Evolutionary conservation across 2,113 vertebrate genomes (phyloP), one percentile per base, ranked within the genome.

Genomic region (Nothocercus julius): DNA sequence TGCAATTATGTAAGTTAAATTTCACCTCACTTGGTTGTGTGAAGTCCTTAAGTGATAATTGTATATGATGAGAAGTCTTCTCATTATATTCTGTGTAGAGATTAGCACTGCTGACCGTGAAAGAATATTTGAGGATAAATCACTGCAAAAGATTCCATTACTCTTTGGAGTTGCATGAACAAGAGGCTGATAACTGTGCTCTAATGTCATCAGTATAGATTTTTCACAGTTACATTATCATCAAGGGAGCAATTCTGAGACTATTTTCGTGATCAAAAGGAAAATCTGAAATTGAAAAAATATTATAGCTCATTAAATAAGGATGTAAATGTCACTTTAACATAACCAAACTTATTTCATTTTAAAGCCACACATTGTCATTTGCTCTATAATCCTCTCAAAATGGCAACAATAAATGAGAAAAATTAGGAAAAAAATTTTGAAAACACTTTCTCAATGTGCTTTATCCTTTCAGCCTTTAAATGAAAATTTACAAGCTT

Each of bases 51-150:
- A 91, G 28, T 45, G 14, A 68, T 75, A 93, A 81, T 59, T 81
- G 54, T 2, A 0, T 89, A n/a, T 62, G 22, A n/a, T 62, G 22
- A 91, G 73, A 84, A 95, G 27, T 87, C 58, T 54, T 92, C 77
- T 96, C 49, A 70, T 68, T 84, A 51, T 81, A 70, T 72, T 95
- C n/a, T 62, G 56, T 72, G 49, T 19, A 25, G 47, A 76, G 38
- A 87, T 30, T 88, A 68, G 36, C 59, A 79, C 95, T 96, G 93
- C 72, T 96, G 91, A 91, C 82, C 16, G 2, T 94, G 51, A 84
- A 91, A 84, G 69, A 80, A 76, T 93, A 91, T 91, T 82, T 92
- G 54, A 93, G 42, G 89, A 92, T 94, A 95, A 94, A 96, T 94
- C n/a, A 59, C 64, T 72, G 63, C 67, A 95, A 89, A 91, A 84